Conservation (phyloP, 64 coral and sea anemone species). For the Porites australiensis region DNA sequence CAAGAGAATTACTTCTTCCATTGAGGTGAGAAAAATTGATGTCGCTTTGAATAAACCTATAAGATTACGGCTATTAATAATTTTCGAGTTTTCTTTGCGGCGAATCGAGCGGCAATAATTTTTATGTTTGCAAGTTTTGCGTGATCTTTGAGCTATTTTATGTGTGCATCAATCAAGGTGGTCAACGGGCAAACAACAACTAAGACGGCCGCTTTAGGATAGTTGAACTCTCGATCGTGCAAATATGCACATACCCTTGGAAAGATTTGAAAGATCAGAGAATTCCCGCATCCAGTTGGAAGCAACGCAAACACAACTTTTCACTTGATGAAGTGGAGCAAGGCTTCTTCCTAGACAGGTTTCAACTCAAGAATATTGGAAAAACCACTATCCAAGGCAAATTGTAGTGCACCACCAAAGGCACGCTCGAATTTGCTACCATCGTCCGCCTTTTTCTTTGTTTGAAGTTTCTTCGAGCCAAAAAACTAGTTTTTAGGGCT, state of each 20-base stretch:
- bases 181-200: no score
- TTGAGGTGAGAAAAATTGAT: no score
- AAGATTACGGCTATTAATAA: no score
- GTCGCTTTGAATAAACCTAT: no score
- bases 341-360: slow-evolving; percentile 56
- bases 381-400: slow-evolving; percentile 15
- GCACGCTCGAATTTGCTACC: neutral
- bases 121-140: no score
- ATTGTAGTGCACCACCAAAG: neutral
- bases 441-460: neutral
- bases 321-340: slow-evolving; percentile 48
- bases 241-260: slow-evolving; percentile 40
- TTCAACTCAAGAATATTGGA: slow-evolving; percentile 31
- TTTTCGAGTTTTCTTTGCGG: no score
- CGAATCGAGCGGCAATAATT: no score
- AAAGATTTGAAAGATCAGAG: slow-evolving; percentile 74
- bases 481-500: neutral
- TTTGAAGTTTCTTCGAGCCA: neutral
- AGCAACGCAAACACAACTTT: slow-evolving; percentile 69
- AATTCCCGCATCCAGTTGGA: slow-evolving; percentile 72
- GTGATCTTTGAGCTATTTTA: no score
- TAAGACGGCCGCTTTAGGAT: slow-evolving; percentile 60
- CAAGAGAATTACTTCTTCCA: no score
- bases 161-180: no score
- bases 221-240: slow-evolving; percentile 43